Conservation (phyloP, 35 echinoderm and acorn worm genomes). For the Lytechinus variegatus region DNA sequence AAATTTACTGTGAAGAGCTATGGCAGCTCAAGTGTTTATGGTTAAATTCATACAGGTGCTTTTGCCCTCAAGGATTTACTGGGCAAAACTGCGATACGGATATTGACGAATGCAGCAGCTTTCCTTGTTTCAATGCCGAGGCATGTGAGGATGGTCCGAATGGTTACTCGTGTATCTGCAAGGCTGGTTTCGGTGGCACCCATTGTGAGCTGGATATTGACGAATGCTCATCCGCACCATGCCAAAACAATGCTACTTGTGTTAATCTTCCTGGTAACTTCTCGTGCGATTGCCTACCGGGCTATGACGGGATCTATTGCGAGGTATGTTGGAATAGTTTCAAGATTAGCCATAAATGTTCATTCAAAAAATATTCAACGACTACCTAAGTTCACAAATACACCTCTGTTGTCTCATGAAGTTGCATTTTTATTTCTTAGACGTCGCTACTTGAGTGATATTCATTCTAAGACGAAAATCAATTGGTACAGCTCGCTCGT, state of each 20-base stretch:
- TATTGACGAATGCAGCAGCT: conserved; percentile 65
- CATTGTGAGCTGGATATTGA: conserved; percentile 56
- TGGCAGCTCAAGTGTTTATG: no score
- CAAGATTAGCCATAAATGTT: no score
- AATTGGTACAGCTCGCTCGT: no score
- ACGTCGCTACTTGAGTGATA: no score
- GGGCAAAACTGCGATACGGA: conserved; percentile 70
- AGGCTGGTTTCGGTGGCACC: conserved; percentile 27
- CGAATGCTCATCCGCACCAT: not conserved
- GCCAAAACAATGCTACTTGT: not conserved
- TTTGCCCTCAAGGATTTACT: conserved; percentile 65
- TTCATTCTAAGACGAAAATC: no score
- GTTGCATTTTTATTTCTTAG: no score
- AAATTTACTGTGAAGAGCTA: no score
- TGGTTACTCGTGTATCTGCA: conserved; percentile 44
- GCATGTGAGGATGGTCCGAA: conserved; percentile 9
- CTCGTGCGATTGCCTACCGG: not conserved
- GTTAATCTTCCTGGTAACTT: not conserved
- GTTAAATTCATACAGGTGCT: conserved; percentile 40
- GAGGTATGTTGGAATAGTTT: not conserved
- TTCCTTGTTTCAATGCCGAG: conserved; percentile 23
- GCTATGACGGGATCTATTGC: not conserved
- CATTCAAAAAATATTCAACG: no score
- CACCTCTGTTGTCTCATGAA: no score
- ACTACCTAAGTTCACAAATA: no score